phyloP scores from a whole-genome alignment of 2,113 vertebrate genomes.

The Alethe castanea region DNA sequence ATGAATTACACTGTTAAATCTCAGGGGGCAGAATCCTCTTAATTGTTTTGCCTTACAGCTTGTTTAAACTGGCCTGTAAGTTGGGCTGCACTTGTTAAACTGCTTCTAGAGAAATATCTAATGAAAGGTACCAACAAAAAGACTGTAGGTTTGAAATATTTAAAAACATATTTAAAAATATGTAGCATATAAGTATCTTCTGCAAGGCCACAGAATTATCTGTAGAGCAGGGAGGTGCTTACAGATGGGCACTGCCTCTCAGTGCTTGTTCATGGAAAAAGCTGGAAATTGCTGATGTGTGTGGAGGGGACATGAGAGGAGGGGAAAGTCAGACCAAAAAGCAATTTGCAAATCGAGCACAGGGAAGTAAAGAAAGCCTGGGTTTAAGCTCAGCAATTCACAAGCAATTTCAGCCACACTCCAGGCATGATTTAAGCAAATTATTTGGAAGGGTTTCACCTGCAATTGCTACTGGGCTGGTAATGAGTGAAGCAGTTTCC shows the following conservation, averaged over 20 bases:
- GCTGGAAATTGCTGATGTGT: not conserved
- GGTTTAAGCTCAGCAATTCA: slow-evolving; percentile 5
- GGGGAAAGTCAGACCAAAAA: not conserved
- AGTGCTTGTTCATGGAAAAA: not conserved
- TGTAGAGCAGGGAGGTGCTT: not conserved
- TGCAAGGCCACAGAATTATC: not conserved
- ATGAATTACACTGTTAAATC: not conserved
- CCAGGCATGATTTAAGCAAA: slow-evolving; percentile 14
- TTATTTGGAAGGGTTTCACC: slow-evolving; percentile 18
- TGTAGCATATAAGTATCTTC: not conserved
- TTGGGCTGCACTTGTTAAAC: not conserved
- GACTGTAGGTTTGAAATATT: not conserved
- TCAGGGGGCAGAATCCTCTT: not conserved
- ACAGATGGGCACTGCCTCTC: not conserved
- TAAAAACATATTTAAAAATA: not conserved
- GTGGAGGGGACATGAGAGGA: not conserved
- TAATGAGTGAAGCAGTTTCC: slow-evolving; percentile 14
- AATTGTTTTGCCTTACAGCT: not conserved
- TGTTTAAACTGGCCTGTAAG: not conserved
- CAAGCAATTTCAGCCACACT: not conserved
- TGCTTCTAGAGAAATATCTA: not conserved
- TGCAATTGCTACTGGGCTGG: not conserved
- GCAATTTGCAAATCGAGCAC: not conserved
- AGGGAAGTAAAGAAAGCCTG: not conserved
- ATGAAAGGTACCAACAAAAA: not conserved